Conservation (phyloP, 1,140 invertebrate species). For the Sinella curviseta region DNA sequence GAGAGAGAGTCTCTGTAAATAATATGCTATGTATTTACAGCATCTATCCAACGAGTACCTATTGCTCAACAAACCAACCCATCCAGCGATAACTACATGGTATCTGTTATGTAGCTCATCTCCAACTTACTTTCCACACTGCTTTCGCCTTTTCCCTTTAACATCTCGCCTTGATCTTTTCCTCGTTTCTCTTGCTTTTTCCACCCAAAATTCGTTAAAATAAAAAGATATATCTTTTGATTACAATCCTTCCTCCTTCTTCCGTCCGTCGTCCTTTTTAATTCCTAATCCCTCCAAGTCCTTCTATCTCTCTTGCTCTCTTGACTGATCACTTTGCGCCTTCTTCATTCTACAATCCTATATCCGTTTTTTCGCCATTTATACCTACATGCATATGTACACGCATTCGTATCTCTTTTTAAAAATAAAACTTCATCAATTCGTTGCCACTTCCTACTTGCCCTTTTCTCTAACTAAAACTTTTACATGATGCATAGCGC, state of each 20-base stretch:
- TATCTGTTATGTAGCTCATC: not conserved
- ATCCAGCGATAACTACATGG: too few relatives aligned
- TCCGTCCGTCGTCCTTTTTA: constrained; percentile 44
- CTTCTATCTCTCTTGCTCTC: constrained; percentile 23
- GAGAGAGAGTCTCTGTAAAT: too few relatives aligned
- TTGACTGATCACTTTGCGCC: constrained; percentile 30
- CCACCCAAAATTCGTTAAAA: constrained; percentile 51
- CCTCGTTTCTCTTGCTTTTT: constrained; percentile 9
- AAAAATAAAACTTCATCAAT: too few relatives aligned
- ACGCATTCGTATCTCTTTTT: too few relatives aligned
- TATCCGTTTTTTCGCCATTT: too few relatives aligned
- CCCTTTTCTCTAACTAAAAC: too few relatives aligned
- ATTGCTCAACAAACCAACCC: too few relatives aligned
- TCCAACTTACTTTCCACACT: not conserved
- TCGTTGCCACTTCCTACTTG: too few relatives aligned
- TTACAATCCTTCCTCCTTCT: constrained; percentile 47
- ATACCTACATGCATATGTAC: too few relatives aligned
- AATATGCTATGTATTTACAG: too few relatives aligned
- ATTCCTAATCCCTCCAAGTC: constrained; percentile 48
- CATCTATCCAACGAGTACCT: too few relatives aligned
- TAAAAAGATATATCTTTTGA: constrained; percentile 52
- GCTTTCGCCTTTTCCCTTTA: not conserved
- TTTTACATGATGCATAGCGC: too few relatives aligned
- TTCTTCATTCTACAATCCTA: not conserved
- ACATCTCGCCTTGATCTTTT: not conserved